Evolutionary conservation across 2,888 invertebrate genomes (phyloP), one percentile per base, ranked within the genome.

Genomic region (Steinernema carpocapsae): DNA sequence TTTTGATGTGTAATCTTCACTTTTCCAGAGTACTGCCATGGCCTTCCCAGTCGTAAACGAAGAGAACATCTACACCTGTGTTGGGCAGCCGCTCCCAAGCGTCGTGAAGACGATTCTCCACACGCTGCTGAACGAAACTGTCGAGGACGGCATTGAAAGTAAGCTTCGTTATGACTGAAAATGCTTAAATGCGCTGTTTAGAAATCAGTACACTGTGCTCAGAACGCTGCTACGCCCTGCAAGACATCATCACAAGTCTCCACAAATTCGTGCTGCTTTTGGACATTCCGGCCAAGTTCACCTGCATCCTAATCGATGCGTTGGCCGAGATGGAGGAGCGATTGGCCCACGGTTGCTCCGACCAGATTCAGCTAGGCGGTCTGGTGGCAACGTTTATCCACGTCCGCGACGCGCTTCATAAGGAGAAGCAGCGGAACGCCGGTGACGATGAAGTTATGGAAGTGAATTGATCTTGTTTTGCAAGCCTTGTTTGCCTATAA

Each of bases 31-130:
- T 89, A 94, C 96, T 14, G 93, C 94, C 89, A 92, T 97, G 89
- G 96, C 97, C 0, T 95, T 93, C 88, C 93, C 93, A 81, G 90
- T 91, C 79, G 94, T 99, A 43, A 93, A 92, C 32, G 95, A 96
- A 89, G 92, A 93, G 81, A 93, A 92, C 88, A 97, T 94, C 1
- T 99, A 99, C 89, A 92, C 92, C 0, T 99, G 97, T 88, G 95
- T 97, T 42, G 99, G 97, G 0, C 97, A 99, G 89, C 99, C 99
- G 1, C 90, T 94, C 24, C 92, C 93, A 73, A 90, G 91, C 42
- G 97, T 99, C 88, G 94, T 99, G 85, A 92, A 92, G 85, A 92
- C 91, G 84, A 94, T 97, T 78, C 90, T 96, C 29, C 92, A 93
- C 87, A 94, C 94, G 92, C 90, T 97, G 82, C 84, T 90, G 19